Base-by-base conservation (phyloP, 2,888 invertebrate species). In the Malthinus flaveolus region DNA sequence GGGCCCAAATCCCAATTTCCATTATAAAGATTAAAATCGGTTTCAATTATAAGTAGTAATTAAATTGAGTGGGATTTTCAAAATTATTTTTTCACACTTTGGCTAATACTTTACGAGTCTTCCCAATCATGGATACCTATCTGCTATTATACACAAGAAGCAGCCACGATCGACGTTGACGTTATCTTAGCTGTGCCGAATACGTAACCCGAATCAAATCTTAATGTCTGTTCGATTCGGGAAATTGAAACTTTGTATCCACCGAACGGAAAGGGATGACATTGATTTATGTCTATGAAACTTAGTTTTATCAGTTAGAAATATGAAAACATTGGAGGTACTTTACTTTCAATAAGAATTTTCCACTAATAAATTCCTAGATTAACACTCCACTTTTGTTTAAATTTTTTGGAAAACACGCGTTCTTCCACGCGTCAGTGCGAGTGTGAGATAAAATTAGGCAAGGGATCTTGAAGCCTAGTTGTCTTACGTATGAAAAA, bases 191-290 rank as follows among this genome's bases (percentile, higher is more conserved):
- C 61, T 53, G 61, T 56, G 66, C 65, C 65, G 66, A 69, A 69
- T 68, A 69, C 68, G 59, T 64, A 68, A 68, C 68, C 66, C 67
- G 68, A 71, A 75, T 74, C 73, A 73, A 72, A 73, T 73, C 73
- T 73, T 73, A 74, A 73, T 73, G 73, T 74, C 73, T 72, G 69
- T 68, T 70, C 72, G 73, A 73, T 69, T 72, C 71, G 71, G 73
- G 73, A 75, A 75, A 76, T 76, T 76, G 75, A 75, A 76, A 74
- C 73, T 75, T 75, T 74, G 72, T 69, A 72, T 70, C 69, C 71
- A 70, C 53, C 61, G 67, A 71, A 68, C 71, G 68, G 66, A 68
- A 71, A 69, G 65, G 67, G 66, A 68, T 69, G 76, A 75, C 75
- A 68, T 73, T 75, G 76, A 76, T 76, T 75, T 75, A 76, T 76